A percentile compares a stretch with the other conserved stretches of the same genome.
Evolutionary conservation across 1,140 invertebrate species (phyloP).

Genomic region (Scaptomyza montana): DNA sequence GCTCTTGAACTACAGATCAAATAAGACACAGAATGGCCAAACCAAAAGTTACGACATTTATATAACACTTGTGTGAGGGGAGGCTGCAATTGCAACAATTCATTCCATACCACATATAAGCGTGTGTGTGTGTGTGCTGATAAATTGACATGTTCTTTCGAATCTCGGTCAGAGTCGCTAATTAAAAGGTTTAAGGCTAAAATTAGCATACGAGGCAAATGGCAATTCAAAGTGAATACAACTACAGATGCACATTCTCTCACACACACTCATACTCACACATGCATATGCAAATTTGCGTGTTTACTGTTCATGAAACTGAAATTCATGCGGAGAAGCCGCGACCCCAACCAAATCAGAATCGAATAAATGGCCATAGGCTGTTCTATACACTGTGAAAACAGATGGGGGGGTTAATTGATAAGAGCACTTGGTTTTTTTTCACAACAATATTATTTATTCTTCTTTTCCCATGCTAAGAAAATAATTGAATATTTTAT

Average conservation of each 20-base stretch:
- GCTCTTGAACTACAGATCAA: slow-evolving; percentile 73
- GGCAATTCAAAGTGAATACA: slow-evolving; percentile 47
- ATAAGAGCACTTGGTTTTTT: no score
- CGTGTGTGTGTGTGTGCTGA: slow-evolving; percentile 23
- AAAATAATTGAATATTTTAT: no score
- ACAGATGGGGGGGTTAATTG: neutral
- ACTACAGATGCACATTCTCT: slow-evolving; percentile 33
- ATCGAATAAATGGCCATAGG: slow-evolving; percentile 19
- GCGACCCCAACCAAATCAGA: slow-evolving; percentile 18
- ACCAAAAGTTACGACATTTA: slow-evolving; percentile 54
- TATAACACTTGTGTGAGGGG: slow-evolving; percentile 38
- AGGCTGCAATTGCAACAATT: slow-evolving; percentile 32
- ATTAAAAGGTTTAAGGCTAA: slow-evolving; percentile 81
- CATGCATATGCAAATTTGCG: slow-evolving; percentile 49
- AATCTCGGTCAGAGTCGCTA: slow-evolving; percentile 80
- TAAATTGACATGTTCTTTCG: slow-evolving; percentile 55
- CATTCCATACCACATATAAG: slow-evolving; percentile 4
- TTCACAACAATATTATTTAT: no score
- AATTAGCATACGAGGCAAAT: slow-evolving; percentile 71
- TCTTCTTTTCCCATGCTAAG: no score
- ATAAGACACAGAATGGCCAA: slow-evolving; percentile 46
- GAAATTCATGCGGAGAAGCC: slow-evolving; percentile 52
- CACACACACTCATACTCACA: slow-evolving; percentile 12
- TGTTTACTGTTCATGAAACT: slow-evolving; percentile 66
- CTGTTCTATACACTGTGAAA: neutral